Evolutionary conservation across 2,888 invertebrate genomes (phyloP), one percentile per base, ranked within the genome.

Genomic region (Sphaerophoria rueppellii): DNA sequence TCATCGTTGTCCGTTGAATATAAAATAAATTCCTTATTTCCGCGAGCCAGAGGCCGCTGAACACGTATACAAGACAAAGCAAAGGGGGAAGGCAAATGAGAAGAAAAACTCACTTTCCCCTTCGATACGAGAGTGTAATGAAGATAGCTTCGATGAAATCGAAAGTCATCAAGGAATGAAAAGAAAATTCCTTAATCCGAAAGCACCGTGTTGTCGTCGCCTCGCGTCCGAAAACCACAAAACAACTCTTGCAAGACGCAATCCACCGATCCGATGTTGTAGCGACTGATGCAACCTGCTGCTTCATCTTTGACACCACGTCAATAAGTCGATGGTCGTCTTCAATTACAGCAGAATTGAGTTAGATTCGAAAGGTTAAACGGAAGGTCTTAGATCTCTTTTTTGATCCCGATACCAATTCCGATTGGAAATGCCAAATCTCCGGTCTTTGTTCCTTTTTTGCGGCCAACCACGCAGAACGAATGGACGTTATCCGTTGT

Each of bases 171-270:
- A 76, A 69, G 70, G 81, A 76, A 85, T 55, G 77, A 81, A 85
- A 85, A 85, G 85, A 81, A 85, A 85, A 85, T 85, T 85, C 85
- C 85, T 85, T 81, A 81, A 81, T 81, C 81, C 81, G 73, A 76
- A 76, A 77, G 61, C 81, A 40, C 73, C 57, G 24, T 24, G 24
- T 24, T 24, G 24, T 24, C 2, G 24, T 24, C 24, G 24, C 24
- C 24, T 24, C 48, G 46, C 54, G 54, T 4, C 65, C 65, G 2
- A 52, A 9, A 52, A 43, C 43, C 43, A 12, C 43, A 34, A 32
- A 63, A 46, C 60, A 57, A 75, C 65, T 75, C 75, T 75, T 75
- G 67, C 67, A 80, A 67, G 60, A 80, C 71, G 63, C 43, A 43
- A 70, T 14, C 46, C 55, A 48, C 52, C 16, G 40, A 65, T 50